A percentile compares a stretch with the other conserved stretches of the same genome.
Evolutionary conservation across 2,797 vertebrate genomes (phyloP).

Genomic region (Erithacus rubecula): DNA sequence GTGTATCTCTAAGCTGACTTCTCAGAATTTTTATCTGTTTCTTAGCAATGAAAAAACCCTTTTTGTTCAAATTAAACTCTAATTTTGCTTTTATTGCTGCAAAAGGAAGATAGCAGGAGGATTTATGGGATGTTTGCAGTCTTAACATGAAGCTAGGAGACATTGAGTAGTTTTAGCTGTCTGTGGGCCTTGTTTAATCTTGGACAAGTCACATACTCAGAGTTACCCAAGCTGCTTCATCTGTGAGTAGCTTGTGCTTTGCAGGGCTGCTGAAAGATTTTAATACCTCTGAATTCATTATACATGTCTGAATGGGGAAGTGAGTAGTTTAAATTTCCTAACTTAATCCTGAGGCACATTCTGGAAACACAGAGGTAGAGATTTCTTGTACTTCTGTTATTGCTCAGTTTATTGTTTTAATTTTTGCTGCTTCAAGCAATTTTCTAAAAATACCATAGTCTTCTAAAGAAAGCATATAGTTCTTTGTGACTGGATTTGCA

Average conservation of each 20-base stretch:
- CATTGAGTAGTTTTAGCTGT: neutral
- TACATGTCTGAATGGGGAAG: neutral
- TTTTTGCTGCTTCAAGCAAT: neutral
- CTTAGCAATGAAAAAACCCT: neutral
- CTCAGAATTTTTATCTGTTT: neutral
- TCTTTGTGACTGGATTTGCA: neutral
- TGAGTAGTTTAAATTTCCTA: neutral
- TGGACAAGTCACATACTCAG: neutral
- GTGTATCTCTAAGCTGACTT: neutral
- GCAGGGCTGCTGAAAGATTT: neutral
- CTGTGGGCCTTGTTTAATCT: neutral
- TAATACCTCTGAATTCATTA: neutral
- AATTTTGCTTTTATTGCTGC: neutral
- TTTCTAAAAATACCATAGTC: neutral
- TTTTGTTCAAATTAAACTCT: neutral
- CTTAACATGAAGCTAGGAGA: neutral
- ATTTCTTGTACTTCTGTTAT: neutral
- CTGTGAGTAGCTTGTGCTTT: neutral
- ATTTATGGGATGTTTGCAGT: neutral
- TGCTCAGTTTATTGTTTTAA: neutral
- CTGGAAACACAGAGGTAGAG: neutral
- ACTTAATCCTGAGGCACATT: neutral
- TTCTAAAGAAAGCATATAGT: neutral
- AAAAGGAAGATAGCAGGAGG: neutral
- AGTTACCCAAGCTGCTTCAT: neutral